Percentiles rank a stretch among this genome's conserved stretches.
Evolutionary conservation across 2,113 vertebrate genomes (phyloP).

Genomic region (Tupaia chinensis): DNA sequence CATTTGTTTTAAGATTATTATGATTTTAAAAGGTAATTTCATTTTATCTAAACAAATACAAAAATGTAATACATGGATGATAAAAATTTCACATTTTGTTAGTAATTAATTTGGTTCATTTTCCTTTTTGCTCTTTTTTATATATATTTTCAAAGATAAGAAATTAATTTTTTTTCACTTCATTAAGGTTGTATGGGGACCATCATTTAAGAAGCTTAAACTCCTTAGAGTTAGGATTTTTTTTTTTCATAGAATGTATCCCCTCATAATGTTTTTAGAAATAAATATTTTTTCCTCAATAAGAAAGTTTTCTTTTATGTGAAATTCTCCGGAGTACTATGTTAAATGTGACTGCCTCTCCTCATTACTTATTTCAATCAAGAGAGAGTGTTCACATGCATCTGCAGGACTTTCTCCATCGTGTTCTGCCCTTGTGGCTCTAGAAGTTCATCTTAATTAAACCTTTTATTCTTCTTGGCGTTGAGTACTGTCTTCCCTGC

Average conservation of each 20-base stretch:
- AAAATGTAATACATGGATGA: background rate
- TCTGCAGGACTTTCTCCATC: background rate
- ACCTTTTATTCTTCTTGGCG: background rate
- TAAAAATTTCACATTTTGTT: constrained; percentile 40
- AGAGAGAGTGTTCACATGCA: background rate
- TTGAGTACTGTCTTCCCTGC: background rate
- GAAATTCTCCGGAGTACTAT: background rate
- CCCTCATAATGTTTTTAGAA: background rate
- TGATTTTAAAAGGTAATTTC: constrained; percentile 40
- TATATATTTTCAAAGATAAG: background rate
- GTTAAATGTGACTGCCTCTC: background rate
- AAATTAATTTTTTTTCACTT: background rate
- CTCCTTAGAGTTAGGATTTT: background rate
- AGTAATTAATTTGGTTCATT: constrained; percentile 39
- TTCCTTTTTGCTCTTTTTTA: background rate
- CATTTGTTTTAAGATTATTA: constrained; percentile 26
- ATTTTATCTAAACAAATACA: constrained; percentile 62
- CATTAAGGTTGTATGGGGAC: background rate
- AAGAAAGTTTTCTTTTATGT: background rate
- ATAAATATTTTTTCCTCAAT: background rate
- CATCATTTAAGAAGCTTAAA: background rate
- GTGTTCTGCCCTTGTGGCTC: background rate
- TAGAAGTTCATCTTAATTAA: background rate
- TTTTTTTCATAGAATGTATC: background rate
- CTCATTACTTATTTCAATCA: background rate